Conservation (phyloP, 2,113 vertebrate genomes). For the Rafetus swinhoei region DNA sequence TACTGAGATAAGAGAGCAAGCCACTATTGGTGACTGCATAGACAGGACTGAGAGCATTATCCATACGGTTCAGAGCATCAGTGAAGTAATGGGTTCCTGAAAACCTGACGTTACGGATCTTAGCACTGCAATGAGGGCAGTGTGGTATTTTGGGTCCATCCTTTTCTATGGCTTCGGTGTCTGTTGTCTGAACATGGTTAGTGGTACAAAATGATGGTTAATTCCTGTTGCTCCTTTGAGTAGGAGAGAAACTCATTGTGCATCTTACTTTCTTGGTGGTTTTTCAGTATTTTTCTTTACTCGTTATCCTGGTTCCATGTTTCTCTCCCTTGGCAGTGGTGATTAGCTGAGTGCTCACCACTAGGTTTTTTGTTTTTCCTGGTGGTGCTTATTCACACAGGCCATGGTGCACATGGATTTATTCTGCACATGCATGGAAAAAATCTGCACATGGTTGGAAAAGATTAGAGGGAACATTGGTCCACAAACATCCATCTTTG, state of each 20-base stretch:
- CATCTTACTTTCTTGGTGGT: not conserved
- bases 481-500: no score
- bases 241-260: not conserved
- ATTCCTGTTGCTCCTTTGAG: constrained; percentile 46
- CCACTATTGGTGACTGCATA: not conserved
- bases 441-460: no score
- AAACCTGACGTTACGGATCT: not conserved
- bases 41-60: not conserved
- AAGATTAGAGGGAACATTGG: no score
- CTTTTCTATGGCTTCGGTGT: not conserved
- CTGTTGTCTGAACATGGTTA: constrained; percentile 35
- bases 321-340: not conserved
- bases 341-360: no score
- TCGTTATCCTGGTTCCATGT: constrained; percentile 45
- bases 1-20: not conserved
- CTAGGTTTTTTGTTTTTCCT: no score
- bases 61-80: not conserved
- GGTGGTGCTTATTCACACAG: no score
- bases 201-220: constrained; percentile 1
- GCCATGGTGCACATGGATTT: no score
- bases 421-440: no score
- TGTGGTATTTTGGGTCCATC: not conserved
- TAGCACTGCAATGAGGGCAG: not conserved
- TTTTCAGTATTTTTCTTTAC: not conserved
- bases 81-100: not conserved